Evolutionary conservation across 2,888 invertebrate genomes (phyloP).

Genomic region (Argyresthia albistria): DNA sequence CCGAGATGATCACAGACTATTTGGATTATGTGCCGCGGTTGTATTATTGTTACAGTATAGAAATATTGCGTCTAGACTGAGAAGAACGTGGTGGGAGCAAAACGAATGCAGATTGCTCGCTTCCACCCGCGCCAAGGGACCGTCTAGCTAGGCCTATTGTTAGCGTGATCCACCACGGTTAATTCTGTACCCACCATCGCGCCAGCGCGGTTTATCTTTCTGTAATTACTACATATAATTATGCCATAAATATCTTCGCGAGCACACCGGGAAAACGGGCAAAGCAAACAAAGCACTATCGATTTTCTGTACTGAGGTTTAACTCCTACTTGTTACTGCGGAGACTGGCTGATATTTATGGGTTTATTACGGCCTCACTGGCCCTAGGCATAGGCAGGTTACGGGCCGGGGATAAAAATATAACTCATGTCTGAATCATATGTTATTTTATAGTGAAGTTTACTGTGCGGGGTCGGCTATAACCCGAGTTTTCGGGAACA

Average conservation of each 20-base stretch:
- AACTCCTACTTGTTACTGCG: background rate
- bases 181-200: slow-evolving; percentile 36
- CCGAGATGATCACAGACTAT: slow-evolving; percentile 3
- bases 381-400: background rate
- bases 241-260: slow-evolving; percentile 39
- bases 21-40: slow-evolving; percentile 31
- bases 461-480: background rate
- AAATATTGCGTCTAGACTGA: slow-evolving; percentile 65
- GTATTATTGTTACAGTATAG: slow-evolving; percentile 39
- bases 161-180: slow-evolving; percentile 55
- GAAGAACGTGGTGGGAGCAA: slow-evolving; percentile 54
- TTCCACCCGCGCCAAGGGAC: background rate
- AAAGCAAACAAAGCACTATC: slow-evolving; percentile 2
- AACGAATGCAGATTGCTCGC: slow-evolving; percentile 25
- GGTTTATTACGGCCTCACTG: background rate
- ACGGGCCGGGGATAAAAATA: background rate
- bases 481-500: slow-evolving; percentile 10
- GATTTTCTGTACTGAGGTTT: background rate
- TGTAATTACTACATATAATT: slow-evolving; percentile 51
- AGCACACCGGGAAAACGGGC: slow-evolving; percentile 3
- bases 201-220: slow-evolving; percentile 32
- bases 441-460: background rate
- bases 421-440: background rate
- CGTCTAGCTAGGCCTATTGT: slow-evolving; percentile 47
- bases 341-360: no score